Conservation (phyloP, 2,888 invertebrate species). For the Dioctria rufipes region DNA sequence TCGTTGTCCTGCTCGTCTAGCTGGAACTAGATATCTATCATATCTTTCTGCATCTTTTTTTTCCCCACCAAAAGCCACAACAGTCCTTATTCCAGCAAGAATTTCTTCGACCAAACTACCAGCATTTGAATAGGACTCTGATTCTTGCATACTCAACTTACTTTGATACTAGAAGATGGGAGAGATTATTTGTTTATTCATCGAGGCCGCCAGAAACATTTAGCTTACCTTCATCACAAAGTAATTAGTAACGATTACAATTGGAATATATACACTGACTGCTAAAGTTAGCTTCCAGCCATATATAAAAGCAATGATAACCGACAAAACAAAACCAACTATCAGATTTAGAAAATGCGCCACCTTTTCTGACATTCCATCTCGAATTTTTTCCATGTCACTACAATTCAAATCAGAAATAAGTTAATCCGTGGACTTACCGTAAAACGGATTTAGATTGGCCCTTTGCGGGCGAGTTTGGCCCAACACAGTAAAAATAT, state of each 20-base stretch:
- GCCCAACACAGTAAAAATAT: too few species aligned
- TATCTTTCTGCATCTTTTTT: slow-evolving; percentile 80
- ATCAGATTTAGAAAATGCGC: slow-evolving; percentile 79
- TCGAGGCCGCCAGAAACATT: neutral
- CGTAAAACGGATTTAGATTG: too few species aligned
- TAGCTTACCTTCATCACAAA: slow-evolving; percentile 81
- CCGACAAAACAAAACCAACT: slow-evolving; percentile 73
- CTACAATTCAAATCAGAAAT: slow-evolving; percentile 68
- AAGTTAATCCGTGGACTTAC: too few species aligned
- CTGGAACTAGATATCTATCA: slow-evolving; percentile 74
- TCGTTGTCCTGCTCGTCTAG: slow-evolving; percentile 76
- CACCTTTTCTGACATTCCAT: slow-evolving; percentile 89
- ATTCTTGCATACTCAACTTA: slow-evolving; percentile 77
- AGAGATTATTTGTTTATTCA: too few species aligned
- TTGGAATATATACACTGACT: slow-evolving; percentile 83
- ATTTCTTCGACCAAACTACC: slow-evolving; percentile 86
- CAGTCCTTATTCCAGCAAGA: slow-evolving; percentile 81
- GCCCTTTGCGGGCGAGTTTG: too few species aligned
- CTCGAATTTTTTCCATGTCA: slow-evolving; percentile 84
- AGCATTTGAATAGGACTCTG: slow-evolving; percentile 83
- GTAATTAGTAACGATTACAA: slow-evolving; percentile 82
- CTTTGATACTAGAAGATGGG: slow-evolving; percentile 75
- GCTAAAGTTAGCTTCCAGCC: slow-evolving; percentile 91
- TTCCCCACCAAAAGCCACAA: slow-evolving; percentile 85
- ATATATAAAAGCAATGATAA: slow-evolving; percentile 82